phyloP scores from a whole-genome alignment of 2,113 vertebrate species.

The Petrocephalus microphthalmus region DNA sequence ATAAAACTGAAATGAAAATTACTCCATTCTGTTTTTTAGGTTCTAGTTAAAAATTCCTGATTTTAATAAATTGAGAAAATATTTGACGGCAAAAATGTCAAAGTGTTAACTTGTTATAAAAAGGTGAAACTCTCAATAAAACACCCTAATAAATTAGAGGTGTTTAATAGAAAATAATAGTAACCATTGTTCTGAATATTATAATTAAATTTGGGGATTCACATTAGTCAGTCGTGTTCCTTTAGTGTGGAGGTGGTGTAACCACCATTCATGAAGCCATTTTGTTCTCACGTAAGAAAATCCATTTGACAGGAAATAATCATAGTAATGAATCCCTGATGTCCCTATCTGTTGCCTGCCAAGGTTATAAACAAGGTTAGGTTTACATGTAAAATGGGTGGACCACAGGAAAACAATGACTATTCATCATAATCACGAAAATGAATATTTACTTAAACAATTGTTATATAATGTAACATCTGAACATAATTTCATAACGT shows the following conservation, averaged over 20 bases:
- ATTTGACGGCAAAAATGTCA: too few relatives aligned
- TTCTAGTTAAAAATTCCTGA: neutral
- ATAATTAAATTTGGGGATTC: neutral
- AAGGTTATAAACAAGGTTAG: too few relatives aligned
- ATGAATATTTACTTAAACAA: neutral
- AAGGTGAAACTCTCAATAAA: neutral
- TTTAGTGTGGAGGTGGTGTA: neutral
- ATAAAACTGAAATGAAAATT: neutral
- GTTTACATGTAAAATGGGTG: neutral
- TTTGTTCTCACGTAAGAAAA: neutral
- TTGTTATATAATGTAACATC: too few relatives aligned
- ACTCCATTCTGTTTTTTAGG: neutral
- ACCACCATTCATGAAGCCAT: neutral
- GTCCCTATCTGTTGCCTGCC: neutral
- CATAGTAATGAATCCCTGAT: too few relatives aligned
- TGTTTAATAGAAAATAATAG: neutral
- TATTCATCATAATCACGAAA: neutral
- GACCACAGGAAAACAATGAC: neutral
- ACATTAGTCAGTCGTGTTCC: neutral
- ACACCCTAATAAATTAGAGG: neutral
- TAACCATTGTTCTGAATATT: neutral
- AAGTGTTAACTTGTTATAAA: neutral
- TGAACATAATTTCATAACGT: too few relatives aligned
- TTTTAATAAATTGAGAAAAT: neutral
- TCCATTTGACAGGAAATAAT: neutral